Evolutionary conservation across 2,888 invertebrate genomes (phyloP), one percentile per base, ranked within the genome.

Genomic region (Epiblema foenella): DNA sequence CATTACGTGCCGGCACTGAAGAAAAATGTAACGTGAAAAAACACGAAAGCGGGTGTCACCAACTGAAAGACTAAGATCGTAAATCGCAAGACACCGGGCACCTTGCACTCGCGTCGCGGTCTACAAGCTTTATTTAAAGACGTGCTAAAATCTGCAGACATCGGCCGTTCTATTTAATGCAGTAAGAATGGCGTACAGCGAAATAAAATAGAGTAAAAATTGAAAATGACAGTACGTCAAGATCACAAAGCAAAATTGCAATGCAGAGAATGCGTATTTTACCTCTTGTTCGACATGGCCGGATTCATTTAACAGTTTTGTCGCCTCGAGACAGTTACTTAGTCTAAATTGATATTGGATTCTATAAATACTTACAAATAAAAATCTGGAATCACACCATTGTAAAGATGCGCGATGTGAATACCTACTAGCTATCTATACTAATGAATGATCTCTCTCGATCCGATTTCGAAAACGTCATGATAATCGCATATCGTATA

Each of bases 361-460:
- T 93, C 93, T 92, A 92, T 90, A 90, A 93, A 93, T 93, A 93
- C 93, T 93, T 93, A 93, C 93, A 93, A 93, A 93, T 93, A 92
- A 93, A 93, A 93, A 90, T 93, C 93, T 92, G 91, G 91, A 93
- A 91, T 93, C 91, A 93, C 93, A 93, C 93, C 93, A 93, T 93
- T 93, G 93, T 93, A 93, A 93, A 72, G 68, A 72, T 72, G 68
- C 72, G 58, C 72, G 72, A 72, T 72, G 42, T 68, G 72, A 68
- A 72, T 62, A 71, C 71, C 71, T 71, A 71, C 71, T 71, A 70
- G 54, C 70, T 70, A 69, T 69, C 64, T 69, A 69, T 65, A 69
- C 70, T 64, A 71, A 71, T 71, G 67, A 71, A 24, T 24, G 24
- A 24, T 24, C 24, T 24, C 24, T 24, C 68, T 73, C 59, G 46